A percentile compares a stretch with the other conserved stretches of the same genome.
phyloP scores from a whole-genome alignment of 2,888 invertebrate genomes.

The Machimus rusticus region DNA sequence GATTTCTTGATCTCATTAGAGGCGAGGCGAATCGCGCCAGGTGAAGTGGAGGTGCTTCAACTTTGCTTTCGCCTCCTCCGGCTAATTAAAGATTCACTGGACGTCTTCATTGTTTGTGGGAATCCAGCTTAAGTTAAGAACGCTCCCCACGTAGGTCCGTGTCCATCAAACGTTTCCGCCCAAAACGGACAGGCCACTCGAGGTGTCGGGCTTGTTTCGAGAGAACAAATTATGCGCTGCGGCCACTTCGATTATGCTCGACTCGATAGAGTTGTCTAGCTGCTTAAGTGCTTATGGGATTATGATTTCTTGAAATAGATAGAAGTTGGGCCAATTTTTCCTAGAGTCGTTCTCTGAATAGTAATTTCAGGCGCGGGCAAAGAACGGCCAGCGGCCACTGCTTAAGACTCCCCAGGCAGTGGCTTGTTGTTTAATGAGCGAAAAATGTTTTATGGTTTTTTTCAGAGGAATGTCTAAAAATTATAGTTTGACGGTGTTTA shows the following conservation, averaged over 20 bases:
- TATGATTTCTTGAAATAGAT: neutral
- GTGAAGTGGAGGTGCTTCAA: slow-evolving; percentile 16
- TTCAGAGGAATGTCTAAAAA: neutral
- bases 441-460: neutral
- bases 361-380: neutral
- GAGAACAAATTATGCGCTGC: neutral
- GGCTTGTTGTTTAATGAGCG: neutral
- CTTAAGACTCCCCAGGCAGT: neutral
- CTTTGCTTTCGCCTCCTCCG: neutral
- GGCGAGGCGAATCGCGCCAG: neutral
- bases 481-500: neutral
- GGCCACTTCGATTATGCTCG: neutral
- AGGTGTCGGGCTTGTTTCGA: neutral
- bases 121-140: neutral
- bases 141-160: slow-evolving; percentile 32
- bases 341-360: neutral
- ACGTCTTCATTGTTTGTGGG: neutral
- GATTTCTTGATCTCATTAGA: neutral
- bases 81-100: slow-evolving; percentile 21
- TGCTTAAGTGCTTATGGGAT: slow-evolving; percentile 1
- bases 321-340: neutral
- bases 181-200: neutral
- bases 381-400: neutral
- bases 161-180: slow-evolving; percentile 41
- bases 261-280: neutral